Conservation (phyloP, 2,113 vertebrate species). For the Mobula birostris region DNA sequence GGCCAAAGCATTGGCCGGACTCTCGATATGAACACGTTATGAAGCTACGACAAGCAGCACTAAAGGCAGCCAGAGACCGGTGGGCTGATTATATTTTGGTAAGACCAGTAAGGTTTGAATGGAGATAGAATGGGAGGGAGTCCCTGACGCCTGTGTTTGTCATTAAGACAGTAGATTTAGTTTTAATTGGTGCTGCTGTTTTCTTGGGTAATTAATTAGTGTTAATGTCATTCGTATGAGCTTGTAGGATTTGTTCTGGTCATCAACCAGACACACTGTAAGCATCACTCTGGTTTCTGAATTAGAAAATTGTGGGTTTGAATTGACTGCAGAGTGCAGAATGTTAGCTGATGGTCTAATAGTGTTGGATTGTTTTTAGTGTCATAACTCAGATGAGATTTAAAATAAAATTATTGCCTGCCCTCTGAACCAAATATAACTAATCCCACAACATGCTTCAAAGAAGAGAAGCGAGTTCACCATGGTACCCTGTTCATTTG, state of each 20-base stretch:
- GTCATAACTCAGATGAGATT: neutral
- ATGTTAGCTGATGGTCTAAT: neutral
- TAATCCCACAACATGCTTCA: neutral
- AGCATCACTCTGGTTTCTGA: neutral
- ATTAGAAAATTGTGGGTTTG: neutral
- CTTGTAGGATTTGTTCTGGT: neutral
- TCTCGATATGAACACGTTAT: slow-evolving; percentile 77
- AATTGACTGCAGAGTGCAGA: too few relatives aligned
- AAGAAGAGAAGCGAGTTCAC: neutral
- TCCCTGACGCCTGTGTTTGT: neutral
- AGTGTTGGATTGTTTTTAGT: neutral
- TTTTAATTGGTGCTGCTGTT: neutral
- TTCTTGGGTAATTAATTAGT: neutral
- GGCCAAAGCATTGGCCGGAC: slow-evolving; percentile 78
- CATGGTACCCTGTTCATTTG: neutral
- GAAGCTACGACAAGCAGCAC: slow-evolving; percentile 77
- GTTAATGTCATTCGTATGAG: neutral
- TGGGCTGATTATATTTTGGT: slow-evolving; percentile 89
- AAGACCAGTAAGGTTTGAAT: slow-evolving; percentile 40
- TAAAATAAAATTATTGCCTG: neutral
- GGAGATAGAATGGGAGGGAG: neutral
- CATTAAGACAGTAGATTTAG: neutral
- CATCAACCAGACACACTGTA: too few relatives aligned
- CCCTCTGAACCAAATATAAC: neutral
- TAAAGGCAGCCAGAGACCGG: slow-evolving; percentile 73